Conservation (phyloP, 2,113 vertebrate genomes). For the Colius striatus region DNA sequence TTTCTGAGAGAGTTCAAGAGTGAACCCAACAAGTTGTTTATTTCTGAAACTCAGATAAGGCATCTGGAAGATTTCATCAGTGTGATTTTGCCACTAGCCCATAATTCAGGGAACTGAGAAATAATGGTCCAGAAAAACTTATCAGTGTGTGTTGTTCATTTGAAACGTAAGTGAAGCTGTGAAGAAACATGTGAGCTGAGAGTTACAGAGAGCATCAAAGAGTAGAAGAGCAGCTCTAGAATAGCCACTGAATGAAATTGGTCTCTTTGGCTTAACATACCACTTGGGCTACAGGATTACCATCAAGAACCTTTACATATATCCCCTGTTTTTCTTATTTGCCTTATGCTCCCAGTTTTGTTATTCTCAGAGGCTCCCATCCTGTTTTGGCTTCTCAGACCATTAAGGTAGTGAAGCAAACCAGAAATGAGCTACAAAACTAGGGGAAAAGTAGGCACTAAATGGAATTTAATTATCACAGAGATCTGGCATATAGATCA, state of each 20-base stretch:
- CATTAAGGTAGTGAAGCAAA: background rate
- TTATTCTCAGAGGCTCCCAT: background rate
- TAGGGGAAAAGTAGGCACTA: accelerated
- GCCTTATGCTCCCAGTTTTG: background rate
- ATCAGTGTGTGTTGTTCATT: background rate
- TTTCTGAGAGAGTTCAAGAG: background rate
- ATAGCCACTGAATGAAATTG: background rate
- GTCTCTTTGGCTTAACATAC: background rate
- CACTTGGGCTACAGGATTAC: accelerated
- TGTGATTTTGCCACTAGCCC: background rate
- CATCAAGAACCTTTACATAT: accelerated
- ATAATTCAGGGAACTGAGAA: background rate
- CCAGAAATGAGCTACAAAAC: background rate
- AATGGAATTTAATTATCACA: background rate
- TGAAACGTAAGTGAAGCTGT: background rate
- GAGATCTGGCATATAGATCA: background rate
- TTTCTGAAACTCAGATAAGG: background rate
- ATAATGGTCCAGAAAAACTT: background rate
- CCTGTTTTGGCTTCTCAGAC: background rate
- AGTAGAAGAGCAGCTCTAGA: background rate
- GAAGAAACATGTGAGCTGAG: background rate
- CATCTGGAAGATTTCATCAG: constrained; percentile 26
- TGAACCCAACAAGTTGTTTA: background rate
- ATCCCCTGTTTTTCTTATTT: background rate
- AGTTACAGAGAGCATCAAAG: background rate